phyloP scores from a whole-genome alignment of 2,113 vertebrate species.

The Sturnus vulgaris region DNA sequence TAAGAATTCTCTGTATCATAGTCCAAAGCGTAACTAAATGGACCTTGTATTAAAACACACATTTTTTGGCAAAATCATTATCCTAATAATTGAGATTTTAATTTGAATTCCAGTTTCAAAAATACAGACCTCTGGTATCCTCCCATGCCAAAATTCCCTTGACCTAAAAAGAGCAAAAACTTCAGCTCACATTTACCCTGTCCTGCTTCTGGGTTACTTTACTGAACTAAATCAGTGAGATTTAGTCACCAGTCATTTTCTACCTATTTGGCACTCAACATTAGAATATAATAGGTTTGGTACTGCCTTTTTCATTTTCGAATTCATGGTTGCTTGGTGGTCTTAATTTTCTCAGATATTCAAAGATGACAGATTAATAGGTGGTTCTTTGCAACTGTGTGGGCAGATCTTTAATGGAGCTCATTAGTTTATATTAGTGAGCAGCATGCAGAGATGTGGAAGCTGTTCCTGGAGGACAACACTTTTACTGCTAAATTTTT shows the following conservation, averaged over 20 bases:
- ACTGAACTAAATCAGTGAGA: background rate
- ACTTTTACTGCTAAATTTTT: background rate
- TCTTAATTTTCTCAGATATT: conserved; percentile 42
- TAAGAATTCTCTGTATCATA: background rate
- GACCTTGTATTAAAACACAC: background rate
- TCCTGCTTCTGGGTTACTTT: background rate
- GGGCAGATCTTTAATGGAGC: conserved; percentile 62
- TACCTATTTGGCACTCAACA: background rate
- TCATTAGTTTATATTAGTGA: conserved; percentile 70
- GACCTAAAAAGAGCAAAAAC: background rate
- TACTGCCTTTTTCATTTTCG: background rate
- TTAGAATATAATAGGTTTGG: background rate
- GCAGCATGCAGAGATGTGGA: background rate
- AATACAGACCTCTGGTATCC: background rate
- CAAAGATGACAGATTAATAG: conserved; percentile 58
- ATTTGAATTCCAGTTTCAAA: background rate
- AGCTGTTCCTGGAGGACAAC: conserved; percentile 32
- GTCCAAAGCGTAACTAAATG: background rate
- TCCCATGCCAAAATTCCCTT: background rate
- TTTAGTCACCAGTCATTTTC: background rate
- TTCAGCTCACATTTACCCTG: background rate
- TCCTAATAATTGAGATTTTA: background rate
- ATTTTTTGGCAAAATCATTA: background rate
- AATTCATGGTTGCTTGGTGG: conserved; percentile 22
- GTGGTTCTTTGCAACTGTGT: conserved; percentile 52